Evolutionary conservation across 2,888 invertebrate genomes (phyloP), one percentile per base, ranked within the genome.

Genomic region (Lampropteryx suffumata): DNA sequence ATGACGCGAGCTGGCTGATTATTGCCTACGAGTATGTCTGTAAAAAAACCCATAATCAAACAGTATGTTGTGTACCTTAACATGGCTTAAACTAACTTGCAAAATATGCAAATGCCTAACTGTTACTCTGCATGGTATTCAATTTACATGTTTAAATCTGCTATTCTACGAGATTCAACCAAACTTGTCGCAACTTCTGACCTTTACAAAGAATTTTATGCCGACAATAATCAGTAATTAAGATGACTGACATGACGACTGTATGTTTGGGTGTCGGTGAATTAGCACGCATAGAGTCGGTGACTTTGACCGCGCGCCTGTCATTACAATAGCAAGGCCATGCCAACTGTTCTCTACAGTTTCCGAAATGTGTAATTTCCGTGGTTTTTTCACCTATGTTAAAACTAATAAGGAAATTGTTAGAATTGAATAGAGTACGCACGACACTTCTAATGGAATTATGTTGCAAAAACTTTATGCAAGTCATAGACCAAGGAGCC

Each of bases 301-400:
- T 79, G 82, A 79, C 82, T 78, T 79, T 82, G 82, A 81, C 79
- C 78, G 55, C 79, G 52, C 61, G 64, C 41, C 61, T 54, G 62
- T 55, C 63, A 33, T 14, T 27, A 74, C 78, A 73, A 77, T 74
- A 66, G 65, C 82, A 74, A 82, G 81, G 82, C 61, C 75, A 64
- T 56, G 66, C 62, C 40, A 21, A 60, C 62, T 17, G 2, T 17
- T 17, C 17, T 17, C 4, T 2, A 17, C 17, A 17, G 17, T 17
- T 17, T 17, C 17, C 17, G n/a, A n/a, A n/a, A n/a, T n/a, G 17
- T 17, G 21, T 46, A 60, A 26, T 68, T 71, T 75, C 71, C 73
- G 69, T 45, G 41, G 59, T 62, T 66, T 67, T 69, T 64, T 30
- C 7, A 2, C 11, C 4, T 14, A 3, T 10, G 17, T 41, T 34